These are phyloP conservation scores for Danio jaintianensis DNA, from an alignment of 2,797 vertebrate genomes.

Conservation along the genomic window DNA sequence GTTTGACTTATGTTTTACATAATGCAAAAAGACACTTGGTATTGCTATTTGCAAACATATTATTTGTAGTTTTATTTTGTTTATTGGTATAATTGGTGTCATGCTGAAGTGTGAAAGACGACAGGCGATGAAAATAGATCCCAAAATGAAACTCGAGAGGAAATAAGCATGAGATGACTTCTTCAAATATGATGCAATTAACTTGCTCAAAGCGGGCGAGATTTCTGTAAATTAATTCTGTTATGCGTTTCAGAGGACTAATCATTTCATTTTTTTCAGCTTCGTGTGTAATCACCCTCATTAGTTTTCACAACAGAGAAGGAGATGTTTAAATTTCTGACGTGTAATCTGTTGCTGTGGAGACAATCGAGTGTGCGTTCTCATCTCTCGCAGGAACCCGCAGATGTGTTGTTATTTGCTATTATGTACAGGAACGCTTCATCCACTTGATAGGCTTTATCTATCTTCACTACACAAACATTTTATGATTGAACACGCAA, in stretches of 20 bases:
- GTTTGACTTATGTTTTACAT: not conserved
- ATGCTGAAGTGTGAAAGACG: not conserved
- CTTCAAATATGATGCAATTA: conserved; percentile 44
- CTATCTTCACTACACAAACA: conserved; percentile 48
- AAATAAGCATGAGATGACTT: conserved; percentile 23
- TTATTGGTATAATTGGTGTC: not conserved
- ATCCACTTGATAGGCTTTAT: conserved; percentile 46
- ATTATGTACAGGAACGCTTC: conserved; percentile 36
- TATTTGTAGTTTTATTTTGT: not conserved
- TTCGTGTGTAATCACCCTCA: conserved; percentile 42
- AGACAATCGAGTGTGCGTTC: conserved; percentile 25
- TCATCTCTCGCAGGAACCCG: conserved; percentile 37
- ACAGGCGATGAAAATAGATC: not conserved
- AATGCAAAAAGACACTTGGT: not conserved
- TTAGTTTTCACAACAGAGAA: conserved; percentile 40
- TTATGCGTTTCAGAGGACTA: conserved; percentile 34
- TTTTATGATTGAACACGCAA: conserved; percentile 34
- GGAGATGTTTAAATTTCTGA: conserved; percentile 38
- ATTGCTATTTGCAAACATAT: not conserved
- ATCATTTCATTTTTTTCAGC: conserved; percentile 37
- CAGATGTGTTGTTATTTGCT: conserved; percentile 41
- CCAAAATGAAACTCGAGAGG: conserved; percentile 13
- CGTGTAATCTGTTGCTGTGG: conserved; percentile 47
- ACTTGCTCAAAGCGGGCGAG: not conserved
- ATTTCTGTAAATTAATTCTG: conserved; percentile 37